Conservation (phyloP, 2,797 vertebrate species). For the Kryptolebias ocellatus region DNA sequence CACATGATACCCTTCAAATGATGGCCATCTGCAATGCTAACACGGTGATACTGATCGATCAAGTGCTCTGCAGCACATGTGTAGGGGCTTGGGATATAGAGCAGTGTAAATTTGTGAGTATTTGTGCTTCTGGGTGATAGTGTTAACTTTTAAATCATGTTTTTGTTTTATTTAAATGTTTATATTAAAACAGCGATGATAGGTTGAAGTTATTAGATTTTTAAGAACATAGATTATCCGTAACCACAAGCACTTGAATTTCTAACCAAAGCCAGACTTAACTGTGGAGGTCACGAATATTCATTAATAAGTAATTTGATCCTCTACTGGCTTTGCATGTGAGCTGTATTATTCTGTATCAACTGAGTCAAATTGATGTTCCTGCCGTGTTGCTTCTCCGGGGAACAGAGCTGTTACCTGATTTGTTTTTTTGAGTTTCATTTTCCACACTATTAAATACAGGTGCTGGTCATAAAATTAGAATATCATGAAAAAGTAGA, state of each 20-base stretch:
- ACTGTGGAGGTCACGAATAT: constrained; percentile 50
- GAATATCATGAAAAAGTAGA: too few relatives aligned
- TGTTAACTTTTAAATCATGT: constrained; percentile 26
- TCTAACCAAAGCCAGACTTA: constrained; percentile 26
- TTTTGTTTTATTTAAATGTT: constrained; percentile 20
- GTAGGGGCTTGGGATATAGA: constrained; percentile 2
- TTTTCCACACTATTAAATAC: too few relatives aligned
- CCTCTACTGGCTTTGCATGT: constrained; percentile 28
- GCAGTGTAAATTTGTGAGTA: not conserved
- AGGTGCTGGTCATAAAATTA: too few relatives aligned
- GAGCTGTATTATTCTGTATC: constrained; percentile 15
- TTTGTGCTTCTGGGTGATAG: not conserved
- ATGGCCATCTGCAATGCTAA: constrained; percentile 73
- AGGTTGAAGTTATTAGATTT: constrained; percentile 20
- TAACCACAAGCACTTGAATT: constrained; percentile 15
- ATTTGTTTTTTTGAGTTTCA: not conserved
- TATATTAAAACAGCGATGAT: constrained; percentile 21
- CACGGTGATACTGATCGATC: constrained; percentile 66
- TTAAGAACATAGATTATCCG: constrained; percentile 20
- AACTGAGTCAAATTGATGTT: constrained; percentile 22
- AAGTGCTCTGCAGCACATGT: constrained; percentile 16
- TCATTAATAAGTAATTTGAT: constrained; percentile 63
- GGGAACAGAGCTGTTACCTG: not conserved
- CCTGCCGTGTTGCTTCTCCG: constrained; percentile 23
- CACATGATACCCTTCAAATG: constrained; percentile 71